Evolutionary conservation across 2,797 vertebrate genomes (phyloP).

Genomic region (Nothura maculosa): DNA sequence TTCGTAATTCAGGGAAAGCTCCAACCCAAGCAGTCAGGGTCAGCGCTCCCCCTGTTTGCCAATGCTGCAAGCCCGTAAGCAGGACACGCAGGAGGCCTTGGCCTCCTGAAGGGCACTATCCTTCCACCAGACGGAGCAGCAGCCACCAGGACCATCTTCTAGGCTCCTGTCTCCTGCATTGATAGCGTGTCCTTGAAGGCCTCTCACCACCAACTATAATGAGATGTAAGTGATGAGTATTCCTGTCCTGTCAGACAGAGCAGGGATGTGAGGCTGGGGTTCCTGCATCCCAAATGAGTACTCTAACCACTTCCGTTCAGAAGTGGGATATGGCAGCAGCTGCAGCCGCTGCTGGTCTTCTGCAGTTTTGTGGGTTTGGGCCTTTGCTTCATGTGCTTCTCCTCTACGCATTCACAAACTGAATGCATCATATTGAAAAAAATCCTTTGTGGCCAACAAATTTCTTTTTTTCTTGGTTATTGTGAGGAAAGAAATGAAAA

Average conservation of each 20-base stretch:
- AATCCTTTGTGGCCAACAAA: not conserved
- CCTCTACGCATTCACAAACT: not conserved
- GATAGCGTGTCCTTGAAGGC: not conserved
- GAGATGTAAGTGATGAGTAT: fast-evolving
- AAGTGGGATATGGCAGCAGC: not conserved
- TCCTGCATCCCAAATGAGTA: not conserved
- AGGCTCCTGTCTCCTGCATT: not conserved
- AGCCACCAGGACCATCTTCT: not conserved
- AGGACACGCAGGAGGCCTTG: not conserved
- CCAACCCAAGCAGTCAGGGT: not conserved
- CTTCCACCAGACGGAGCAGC: fast-evolving
- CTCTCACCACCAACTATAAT: not conserved
- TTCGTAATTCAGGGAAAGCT: not conserved
- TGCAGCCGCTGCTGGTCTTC: not conserved
- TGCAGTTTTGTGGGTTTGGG: not conserved
- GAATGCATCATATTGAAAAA: fast-evolving
- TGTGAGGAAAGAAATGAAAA: not conserved
- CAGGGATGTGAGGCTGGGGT: not conserved
- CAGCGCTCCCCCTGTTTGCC: fast-evolving
- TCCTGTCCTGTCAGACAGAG: not conserved
- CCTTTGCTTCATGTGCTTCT: not conserved
- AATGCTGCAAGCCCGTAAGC: not conserved
- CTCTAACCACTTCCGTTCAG: not conserved
- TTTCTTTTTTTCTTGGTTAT: not conserved
- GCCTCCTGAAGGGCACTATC: not conserved